These are phyloP conservation scores for Castor canadensis DNA, from an alignment of 2,113 vertebrate species.

Conservation along the genomic window DNA sequence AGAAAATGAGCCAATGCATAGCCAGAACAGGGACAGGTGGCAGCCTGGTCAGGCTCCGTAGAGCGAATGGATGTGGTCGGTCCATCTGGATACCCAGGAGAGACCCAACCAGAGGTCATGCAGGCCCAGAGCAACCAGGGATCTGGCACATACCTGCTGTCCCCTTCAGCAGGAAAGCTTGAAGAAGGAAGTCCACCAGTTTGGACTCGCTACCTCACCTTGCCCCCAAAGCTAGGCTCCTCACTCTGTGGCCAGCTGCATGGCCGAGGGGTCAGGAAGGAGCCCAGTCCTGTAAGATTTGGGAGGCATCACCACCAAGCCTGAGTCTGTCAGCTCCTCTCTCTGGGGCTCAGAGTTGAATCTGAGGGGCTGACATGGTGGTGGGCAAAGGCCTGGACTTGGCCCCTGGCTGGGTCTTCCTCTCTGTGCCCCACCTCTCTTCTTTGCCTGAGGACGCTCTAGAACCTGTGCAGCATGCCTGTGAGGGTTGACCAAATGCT, in stretches of 20 bases:
- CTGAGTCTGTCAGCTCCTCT: not conserved
- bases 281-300: not conserved
- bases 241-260: not conserved
- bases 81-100: not conserved
- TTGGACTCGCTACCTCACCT: not conserved
- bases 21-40: not conserved
- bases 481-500: too few species aligned
- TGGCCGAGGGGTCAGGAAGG: not conserved
- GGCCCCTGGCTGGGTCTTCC: rapidly evolving
- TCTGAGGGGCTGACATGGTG: not conserved
- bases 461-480: rapidly evolving
- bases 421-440: rapidly evolving
- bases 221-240: too few species aligned
- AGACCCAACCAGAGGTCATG: too few species aligned
- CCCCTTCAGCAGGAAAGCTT: not conserved
- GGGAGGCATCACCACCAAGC: not conserved
- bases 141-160: too few species aligned
- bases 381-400: not conserved
- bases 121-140: too few species aligned
- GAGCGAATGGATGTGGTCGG: not conserved
- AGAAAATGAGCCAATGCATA: not conserved
- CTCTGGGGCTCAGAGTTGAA: not conserved
- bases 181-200: not conserved
- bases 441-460: too few species aligned
- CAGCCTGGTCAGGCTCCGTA: not conserved